A percentile compares a stretch with the other conserved stretches of the same genome.
phyloP scores from a whole-genome alignment of 2,113 vertebrate genomes.

The Tyto alba region DNA sequence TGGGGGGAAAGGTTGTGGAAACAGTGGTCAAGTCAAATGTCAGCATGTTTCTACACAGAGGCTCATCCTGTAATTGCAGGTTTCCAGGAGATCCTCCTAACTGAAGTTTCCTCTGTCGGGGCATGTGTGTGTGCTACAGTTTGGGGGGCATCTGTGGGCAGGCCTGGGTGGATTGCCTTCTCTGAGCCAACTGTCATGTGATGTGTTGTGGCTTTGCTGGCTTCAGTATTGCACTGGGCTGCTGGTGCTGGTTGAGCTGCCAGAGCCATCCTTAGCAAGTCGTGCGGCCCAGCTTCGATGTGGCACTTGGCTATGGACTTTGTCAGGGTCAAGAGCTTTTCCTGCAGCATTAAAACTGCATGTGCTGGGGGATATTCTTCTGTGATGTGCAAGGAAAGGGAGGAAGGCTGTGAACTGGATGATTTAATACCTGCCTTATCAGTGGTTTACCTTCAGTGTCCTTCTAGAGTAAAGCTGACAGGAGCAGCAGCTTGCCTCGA shows the following conservation, averaged over 20 bases:
- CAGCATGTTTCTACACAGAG: background rate
- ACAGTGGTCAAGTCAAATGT: background rate
- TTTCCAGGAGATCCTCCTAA: background rate
- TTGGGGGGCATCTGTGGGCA: background rate
- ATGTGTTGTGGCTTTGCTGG: background rate
- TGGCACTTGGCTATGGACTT: fast-evolving
- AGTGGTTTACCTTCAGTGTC: slow-evolving; percentile 41
- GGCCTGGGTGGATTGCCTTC: background rate
- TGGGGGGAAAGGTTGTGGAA: background rate
- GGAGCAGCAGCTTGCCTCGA: background rate
- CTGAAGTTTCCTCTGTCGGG: background rate
- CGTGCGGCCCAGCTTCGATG: fast-evolving
- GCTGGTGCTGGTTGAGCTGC: background rate
- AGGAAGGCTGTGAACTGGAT: background rate
- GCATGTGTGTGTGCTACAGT: fast-evolving
- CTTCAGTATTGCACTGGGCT: background rate
- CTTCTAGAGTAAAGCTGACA: slow-evolving; percentile 33
- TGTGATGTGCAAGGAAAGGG: background rate
- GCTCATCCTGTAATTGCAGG: background rate
- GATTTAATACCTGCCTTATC: slow-evolving; percentile 4
- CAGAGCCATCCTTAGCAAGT: background rate
- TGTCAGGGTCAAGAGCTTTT: background rate
- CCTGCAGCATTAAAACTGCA: fast-evolving
- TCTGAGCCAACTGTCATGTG: fast-evolving
- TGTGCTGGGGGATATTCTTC: background rate